Evolutionary conservation across 2,113 vertebrate genomes (phyloP).

Genomic region (Sula dactylatra): DNA sequence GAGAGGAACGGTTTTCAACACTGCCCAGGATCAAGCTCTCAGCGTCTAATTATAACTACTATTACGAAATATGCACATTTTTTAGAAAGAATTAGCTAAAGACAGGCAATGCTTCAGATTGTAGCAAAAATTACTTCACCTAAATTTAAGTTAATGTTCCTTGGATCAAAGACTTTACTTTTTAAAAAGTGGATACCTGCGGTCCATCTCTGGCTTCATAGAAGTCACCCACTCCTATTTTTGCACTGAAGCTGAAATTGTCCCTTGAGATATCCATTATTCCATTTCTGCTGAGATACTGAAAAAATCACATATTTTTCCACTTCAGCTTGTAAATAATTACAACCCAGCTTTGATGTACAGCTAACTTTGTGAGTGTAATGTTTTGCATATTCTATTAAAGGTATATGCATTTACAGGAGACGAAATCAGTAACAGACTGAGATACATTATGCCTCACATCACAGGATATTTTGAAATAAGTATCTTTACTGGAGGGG

Average conservation of each 20-base stretch:
- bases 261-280: slow-evolving; percentile 94
- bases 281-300: slow-evolving; percentile 95
- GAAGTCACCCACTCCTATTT: slow-evolving; percentile 97
- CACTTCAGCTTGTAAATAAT: slow-evolving; percentile 82
- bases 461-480: slow-evolving; percentile 49
- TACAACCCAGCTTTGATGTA: slow-evolving; percentile 77
- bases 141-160: slow-evolving; percentile 70
- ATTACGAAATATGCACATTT: not conserved
- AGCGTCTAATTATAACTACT: not conserved
- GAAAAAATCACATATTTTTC: slow-evolving; percentile 89
- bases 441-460: slow-evolving; percentile 36
- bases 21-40: not conserved
- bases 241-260: slow-evolving; percentile 98
- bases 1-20: not conserved
- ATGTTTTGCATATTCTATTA: slow-evolving; percentile 65
- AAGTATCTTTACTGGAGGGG: slow-evolving; percentile 53
- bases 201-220: slow-evolving; percentile 97
- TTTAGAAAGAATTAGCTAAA: slow-evolving; percentile 50
- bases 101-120: slow-evolving; percentile 57
- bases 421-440: slow-evolving; percentile 54
- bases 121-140: slow-evolving; percentile 69
- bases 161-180: slow-evolving; percentile 79
- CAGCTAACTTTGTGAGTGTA: slow-evolving; percentile 70
- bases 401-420: slow-evolving; percentile 46
- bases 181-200: slow-evolving; percentile 86